phyloP scores from a whole-genome alignment of 2,888 invertebrate species.

The Eupelmus urozonus region DNA sequence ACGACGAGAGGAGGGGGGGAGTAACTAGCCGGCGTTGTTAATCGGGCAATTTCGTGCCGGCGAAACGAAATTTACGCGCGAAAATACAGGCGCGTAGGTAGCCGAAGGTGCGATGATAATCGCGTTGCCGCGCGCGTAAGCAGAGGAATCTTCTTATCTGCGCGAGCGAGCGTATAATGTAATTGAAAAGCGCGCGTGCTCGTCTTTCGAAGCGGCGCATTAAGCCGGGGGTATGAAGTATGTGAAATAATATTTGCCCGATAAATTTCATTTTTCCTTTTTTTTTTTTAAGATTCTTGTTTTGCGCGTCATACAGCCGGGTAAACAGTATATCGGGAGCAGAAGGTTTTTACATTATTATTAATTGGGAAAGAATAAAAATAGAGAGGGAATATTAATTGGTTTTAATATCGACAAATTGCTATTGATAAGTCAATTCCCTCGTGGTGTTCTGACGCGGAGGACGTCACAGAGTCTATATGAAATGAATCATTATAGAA shows the following conservation, averaged over 20 bases:
- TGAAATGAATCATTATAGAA: neutral
- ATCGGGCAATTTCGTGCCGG: conserved; percentile 36
- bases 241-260: conserved; percentile 28
- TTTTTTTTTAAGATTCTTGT: neutral
- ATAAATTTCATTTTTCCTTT: conserved; percentile 8
- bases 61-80: conserved; percentile 39
- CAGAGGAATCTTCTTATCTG: conserved; percentile 29
- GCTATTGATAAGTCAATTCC: too few relatives aligned
- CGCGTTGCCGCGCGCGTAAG: neutral
- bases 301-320: too few relatives aligned
- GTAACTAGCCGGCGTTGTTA: conserved; percentile 50
- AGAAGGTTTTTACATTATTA: too few relatives aligned
- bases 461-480: too few relatives aligned
- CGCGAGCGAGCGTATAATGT: conserved; percentile 27
- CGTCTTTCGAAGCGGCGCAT: conserved; percentile 1
- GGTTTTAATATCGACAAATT: too few relatives aligned
- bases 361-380: too few relatives aligned
- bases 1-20: neutral
- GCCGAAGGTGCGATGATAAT: neutral
- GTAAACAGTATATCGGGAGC: too few relatives aligned
- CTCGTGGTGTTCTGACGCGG: too few relatives aligned
- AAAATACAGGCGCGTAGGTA: neutral
- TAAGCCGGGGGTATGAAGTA: conserved; percentile 22
- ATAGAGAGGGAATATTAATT: too few relatives aligned
- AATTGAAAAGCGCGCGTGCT: conserved; percentile 38